Conservation (phyloP, 2,888 invertebrate genomes). For the Hydriomena furcata region DNA sequence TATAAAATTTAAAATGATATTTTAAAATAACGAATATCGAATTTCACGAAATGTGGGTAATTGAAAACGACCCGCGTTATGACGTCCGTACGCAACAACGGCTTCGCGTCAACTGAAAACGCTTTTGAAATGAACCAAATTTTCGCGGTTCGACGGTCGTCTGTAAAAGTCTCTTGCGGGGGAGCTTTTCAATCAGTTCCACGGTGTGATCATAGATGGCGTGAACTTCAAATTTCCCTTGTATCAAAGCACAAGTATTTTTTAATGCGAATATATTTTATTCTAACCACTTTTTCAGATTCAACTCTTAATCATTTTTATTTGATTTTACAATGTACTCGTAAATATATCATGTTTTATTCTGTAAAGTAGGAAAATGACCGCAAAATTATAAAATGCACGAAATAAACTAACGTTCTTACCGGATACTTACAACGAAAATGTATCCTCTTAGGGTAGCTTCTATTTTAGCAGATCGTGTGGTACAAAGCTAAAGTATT, state of each 20-base stretch:
- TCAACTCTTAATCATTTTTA: too few relatives aligned
- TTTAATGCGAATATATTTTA: too few relatives aligned
- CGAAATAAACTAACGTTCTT: constrained; percentile 38
- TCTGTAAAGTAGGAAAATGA: too few relatives aligned
- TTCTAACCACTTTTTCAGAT: too few relatives aligned
- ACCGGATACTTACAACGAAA: constrained; percentile 40
- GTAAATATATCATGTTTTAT: too few relatives aligned
- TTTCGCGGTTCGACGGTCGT: constrained; percentile 55
- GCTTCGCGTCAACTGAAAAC: constrained; percentile 62
- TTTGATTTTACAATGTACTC: too few relatives aligned
- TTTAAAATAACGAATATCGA: constrained; percentile 19
- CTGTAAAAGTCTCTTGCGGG: constrained; percentile 49
- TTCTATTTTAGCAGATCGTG: constrained; percentile 38
- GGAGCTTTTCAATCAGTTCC: constrained; percentile 44
- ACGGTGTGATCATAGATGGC: constrained; percentile 46
- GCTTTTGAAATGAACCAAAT: constrained; percentile 67
- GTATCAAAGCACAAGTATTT: too few relatives aligned
- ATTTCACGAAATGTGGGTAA: constrained; percentile 31
- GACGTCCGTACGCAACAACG: constrained; percentile 43
- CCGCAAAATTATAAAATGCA: constrained; percentile 20
- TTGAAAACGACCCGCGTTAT: constrained; percentile 1
- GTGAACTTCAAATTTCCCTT: constrained; percentile 27
- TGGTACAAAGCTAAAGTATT: constrained; percentile 35
- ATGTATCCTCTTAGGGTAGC: constrained; percentile 39
- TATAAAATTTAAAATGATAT: constrained; percentile 10